Conservation (phyloP, 2,888 invertebrate species). For the Timema podura region DNA sequence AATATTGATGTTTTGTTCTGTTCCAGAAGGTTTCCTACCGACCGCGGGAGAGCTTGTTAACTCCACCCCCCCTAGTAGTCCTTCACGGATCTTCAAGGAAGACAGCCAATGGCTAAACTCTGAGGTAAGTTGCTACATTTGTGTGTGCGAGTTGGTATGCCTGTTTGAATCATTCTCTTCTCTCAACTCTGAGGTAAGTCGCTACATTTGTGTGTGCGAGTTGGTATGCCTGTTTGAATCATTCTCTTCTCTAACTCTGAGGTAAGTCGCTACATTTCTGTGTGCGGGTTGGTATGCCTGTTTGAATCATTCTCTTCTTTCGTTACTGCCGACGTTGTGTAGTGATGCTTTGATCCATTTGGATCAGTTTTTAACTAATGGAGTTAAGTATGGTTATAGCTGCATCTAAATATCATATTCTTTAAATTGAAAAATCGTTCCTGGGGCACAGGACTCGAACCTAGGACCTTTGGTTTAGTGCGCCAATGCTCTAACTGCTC, state of each 20-base stretch:
- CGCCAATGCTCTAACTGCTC: too few species aligned
- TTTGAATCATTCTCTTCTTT: background rate
- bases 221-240: background rate
- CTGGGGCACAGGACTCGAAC: too few species aligned
- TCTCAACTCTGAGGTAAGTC: conserved; percentile 52
- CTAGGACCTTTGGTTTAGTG: too few species aligned
- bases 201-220: too few species aligned
- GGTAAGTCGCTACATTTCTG: conserved; percentile 43
- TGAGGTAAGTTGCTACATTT: conserved; percentile 50
- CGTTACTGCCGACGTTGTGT: conserved; percentile 36
- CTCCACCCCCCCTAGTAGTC: conserved; percentile 49
- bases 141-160: background rate
- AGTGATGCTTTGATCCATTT: too few species aligned
- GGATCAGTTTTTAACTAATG: too few species aligned
- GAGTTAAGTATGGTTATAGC: too few species aligned
- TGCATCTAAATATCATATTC: too few species aligned
- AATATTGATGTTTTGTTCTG: too few species aligned
- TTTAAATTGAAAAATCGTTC: background rate
- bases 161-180: background rate
- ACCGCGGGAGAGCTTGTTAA: conserved; percentile 31
- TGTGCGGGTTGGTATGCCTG: background rate
- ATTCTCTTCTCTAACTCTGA: conserved; percentile 42
- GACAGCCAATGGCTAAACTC: conserved; percentile 69
- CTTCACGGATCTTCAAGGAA: conserved; percentile 63
- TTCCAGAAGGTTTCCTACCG: conserved; percentile 36